A percentile compares a stretch with the other conserved stretches of the same genome.
Evolutionary conservation across 1,140 invertebrate species (phyloP).

Genomic region (Drosophila eugracilis): DNA sequence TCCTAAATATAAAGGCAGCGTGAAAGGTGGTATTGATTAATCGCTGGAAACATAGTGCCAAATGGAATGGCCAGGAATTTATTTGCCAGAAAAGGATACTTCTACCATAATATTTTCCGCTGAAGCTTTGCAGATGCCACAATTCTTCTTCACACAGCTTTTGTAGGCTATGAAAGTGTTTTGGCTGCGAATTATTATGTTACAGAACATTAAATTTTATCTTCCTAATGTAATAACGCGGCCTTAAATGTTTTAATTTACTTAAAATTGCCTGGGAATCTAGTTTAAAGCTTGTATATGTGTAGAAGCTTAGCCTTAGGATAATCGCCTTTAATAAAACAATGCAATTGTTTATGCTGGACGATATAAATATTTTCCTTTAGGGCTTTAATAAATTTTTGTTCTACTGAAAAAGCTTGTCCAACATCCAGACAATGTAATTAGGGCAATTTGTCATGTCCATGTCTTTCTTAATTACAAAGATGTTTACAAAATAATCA

Average conservation of each 20-base stretch:
- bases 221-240: not conserved
- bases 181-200: not conserved
- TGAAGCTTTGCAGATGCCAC: constrained; percentile 14
- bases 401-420: no score
- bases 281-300: not conserved
- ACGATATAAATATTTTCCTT: no score
- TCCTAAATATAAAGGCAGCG: constrained; percentile 55
- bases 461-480: no score
- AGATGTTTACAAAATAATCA: no score
- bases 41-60: constrained; percentile 46
- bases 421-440: no score
- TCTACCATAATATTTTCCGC: constrained; percentile 17
- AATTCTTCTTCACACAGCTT: not conserved
- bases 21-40: constrained; percentile 54
- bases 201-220: not conserved
- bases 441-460: no score
- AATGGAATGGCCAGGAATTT: not conserved
- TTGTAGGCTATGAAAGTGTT: not conserved
- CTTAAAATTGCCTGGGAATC: no score
- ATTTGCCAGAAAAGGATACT: constrained; percentile 22
- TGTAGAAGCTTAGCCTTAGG: no score
- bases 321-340: no score
- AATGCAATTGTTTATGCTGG: no score
- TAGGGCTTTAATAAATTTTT: no score
- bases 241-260: not conserved